phyloP scores from a whole-genome alignment of 2,113 vertebrate species.

The Acinonyx jubatus region DNA sequence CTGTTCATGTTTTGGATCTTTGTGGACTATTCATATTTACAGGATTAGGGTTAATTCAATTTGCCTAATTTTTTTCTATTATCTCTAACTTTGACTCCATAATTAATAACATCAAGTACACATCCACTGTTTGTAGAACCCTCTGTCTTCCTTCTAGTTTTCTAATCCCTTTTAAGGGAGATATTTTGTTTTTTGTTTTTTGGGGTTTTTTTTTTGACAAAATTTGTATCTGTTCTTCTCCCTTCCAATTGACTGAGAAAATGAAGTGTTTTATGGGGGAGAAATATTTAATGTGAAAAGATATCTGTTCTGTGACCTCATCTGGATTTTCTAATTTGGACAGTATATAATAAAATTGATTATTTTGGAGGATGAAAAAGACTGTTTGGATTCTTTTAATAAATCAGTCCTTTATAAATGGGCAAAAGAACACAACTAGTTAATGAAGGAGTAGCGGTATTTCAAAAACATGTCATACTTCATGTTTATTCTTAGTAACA shows the following conservation, averaged over 20 bases:
- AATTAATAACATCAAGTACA: not conserved
- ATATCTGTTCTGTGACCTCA: constrained; percentile 43
- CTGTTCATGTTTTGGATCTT: constrained; percentile 24
- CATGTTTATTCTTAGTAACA: not conserved
- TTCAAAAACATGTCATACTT: not conserved
- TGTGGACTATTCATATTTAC: not conserved
- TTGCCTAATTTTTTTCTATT: constrained; percentile 36
- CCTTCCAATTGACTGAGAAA: constrained; percentile 44
- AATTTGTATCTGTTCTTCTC: constrained; percentile 75
- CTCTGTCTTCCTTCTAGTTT: constrained; percentile 24
- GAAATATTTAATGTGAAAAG: constrained; percentile 62
- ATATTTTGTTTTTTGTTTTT: constrained; percentile 54
- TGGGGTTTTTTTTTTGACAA: constrained; percentile 32
- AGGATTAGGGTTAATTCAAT: constrained; percentile 17
- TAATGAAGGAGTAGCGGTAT: not conserved
- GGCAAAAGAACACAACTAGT: not conserved
- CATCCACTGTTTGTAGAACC: constrained; percentile 13
- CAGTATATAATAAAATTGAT: constrained; percentile 39
- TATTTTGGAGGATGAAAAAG: constrained; percentile 6
- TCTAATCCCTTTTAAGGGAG: constrained; percentile 67
- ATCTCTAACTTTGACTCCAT: constrained; percentile 36
- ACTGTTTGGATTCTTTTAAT: constrained; percentile 13
- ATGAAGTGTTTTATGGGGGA: constrained; percentile 67
- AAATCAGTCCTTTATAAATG: constrained; percentile 33
- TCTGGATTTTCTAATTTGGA: constrained; percentile 58